phyloP scores from a whole-genome alignment of 2,888 invertebrate species.

The Ochlodes sylvanus region DNA sequence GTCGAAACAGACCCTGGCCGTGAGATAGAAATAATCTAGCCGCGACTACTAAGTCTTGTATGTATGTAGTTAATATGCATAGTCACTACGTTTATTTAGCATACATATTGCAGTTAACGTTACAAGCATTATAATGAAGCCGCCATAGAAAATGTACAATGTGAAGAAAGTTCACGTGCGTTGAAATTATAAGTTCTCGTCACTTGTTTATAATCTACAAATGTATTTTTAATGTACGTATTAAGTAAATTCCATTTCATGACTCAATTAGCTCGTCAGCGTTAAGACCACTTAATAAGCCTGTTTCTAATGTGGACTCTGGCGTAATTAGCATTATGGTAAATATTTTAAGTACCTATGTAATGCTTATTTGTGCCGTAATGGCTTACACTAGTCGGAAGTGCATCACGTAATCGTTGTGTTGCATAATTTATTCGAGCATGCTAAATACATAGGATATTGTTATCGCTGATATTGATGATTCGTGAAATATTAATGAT shows the following conservation, averaged over 20 bases:
- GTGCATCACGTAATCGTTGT: constrained; percentile 15
- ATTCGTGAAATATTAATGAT: no score
- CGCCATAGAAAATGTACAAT: constrained; percentile 20
- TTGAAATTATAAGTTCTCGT: background rate
- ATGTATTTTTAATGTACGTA: background rate
- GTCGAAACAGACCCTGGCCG: constrained; percentile 34
- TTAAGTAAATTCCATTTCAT: background rate
- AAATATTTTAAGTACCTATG: constrained; percentile 2
- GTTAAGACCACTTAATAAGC: background rate
- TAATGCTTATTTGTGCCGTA: constrained; percentile 10
- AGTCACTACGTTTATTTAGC: constrained; percentile 25
- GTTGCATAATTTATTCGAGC: constrained; percentile 15
- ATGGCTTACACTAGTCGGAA: constrained; percentile 22
- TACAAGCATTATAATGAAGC: constrained; percentile 33
- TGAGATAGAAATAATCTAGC: constrained; percentile 29
- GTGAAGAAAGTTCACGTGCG: constrained; percentile 18
- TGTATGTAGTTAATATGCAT: constrained; percentile 31
- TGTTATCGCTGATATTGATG: no score
- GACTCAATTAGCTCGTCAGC: constrained; percentile 10
- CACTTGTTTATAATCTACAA: constrained; percentile 6
- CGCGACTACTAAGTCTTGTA: constrained; percentile 9
- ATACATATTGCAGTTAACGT: constrained; percentile 32
- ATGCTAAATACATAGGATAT: constrained; percentile 10
- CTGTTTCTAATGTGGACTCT: constrained; percentile 18
- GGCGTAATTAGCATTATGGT: constrained; percentile 10